phyloP scores from a whole-genome alignment of 2,113 vertebrate species.

The Gasterosteus nipponicus region DNA sequence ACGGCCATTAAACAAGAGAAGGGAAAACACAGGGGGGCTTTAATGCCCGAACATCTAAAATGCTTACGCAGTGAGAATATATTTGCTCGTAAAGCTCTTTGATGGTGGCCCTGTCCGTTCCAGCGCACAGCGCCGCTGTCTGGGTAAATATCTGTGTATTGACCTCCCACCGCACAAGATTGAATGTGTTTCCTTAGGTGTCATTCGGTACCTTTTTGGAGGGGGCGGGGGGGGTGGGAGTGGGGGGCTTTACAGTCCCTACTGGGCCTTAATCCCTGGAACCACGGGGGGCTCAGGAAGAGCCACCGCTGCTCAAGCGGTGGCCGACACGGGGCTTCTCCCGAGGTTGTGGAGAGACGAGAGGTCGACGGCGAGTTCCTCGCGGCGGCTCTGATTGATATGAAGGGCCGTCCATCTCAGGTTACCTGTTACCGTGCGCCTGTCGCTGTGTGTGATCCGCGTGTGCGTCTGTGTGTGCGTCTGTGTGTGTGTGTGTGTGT shows the following conservation, averaged over 20 bases:
- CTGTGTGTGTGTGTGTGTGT: slow-evolving; percentile 20
- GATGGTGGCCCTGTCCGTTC: slow-evolving; percentile 77
- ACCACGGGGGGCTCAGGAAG: slow-evolving; percentile 53
- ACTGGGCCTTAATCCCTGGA: slow-evolving; percentile 45
- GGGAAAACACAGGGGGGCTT: slow-evolving; percentile 67
- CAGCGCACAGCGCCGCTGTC: slow-evolving; percentile 62
- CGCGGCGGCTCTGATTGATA: slow-evolving; percentile 69
- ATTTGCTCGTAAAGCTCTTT: slow-evolving; percentile 79
- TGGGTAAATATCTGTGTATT: slow-evolving; percentile 75
- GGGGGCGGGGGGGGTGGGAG: no score
- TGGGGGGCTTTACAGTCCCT: slow-evolving; percentile 59
- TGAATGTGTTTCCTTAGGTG: slow-evolving; percentile 79
- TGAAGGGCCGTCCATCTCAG: slow-evolving; percentile 66
- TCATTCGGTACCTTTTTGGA: slow-evolving; percentile 53
- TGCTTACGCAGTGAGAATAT: slow-evolving; percentile 73
- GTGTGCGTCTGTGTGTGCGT: slow-evolving; percentile 8
- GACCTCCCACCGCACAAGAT: slow-evolving; percentile 66
- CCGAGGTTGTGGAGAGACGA: slow-evolving; percentile 43
- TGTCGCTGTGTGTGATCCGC: slow-evolving; percentile 43
- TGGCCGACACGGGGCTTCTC: slow-evolving; percentile 50
- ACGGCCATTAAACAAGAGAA: slow-evolving; percentile 73
- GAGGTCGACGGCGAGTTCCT: slow-evolving; percentile 41
- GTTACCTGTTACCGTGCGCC: slow-evolving; percentile 55
- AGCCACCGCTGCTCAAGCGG: slow-evolving; percentile 57
- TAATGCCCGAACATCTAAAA: slow-evolving; percentile 67